phyloP scores from a whole-genome alignment of 2,113 vertebrate species.

The Glareola pratincola region DNA sequence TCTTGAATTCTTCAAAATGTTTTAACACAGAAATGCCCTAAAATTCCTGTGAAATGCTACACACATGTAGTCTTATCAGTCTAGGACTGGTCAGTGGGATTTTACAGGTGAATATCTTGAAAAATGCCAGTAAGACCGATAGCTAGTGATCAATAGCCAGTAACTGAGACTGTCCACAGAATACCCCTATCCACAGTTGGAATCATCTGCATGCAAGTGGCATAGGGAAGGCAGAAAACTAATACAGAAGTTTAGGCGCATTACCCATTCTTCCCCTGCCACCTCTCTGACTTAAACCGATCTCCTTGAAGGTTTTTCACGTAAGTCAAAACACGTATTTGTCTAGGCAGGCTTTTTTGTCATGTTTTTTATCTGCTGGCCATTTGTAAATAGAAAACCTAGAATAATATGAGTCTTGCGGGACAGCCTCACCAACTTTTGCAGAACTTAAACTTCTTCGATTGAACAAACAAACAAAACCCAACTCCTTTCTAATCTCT shows the following conservation, averaged over 20 bases:
- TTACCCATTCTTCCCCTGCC: background rate
- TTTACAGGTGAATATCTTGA: background rate
- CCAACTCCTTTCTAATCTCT: background rate
- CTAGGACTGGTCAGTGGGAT: background rate
- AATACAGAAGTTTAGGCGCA: background rate
- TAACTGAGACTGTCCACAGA: background rate
- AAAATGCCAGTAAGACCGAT: background rate
- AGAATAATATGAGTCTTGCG: background rate
- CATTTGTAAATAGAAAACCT: background rate
- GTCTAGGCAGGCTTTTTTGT: background rate
- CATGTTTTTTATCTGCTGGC: background rate
- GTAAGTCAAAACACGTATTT: background rate
- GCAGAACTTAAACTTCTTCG: background rate
- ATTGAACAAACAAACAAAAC: background rate
- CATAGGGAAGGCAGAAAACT: background rate
- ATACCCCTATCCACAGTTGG: background rate
- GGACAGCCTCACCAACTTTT: background rate
- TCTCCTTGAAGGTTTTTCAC: background rate
- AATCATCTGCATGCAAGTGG: background rate
- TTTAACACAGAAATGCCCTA: background rate
- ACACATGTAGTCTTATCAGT: background rate
- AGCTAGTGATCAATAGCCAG: background rate
- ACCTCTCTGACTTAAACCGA: background rate
- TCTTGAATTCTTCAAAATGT: slow-evolving; percentile 31
- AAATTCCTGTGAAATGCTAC: background rate